These are phyloP conservation scores for Tipula lateralis DNA, from an alignment of 2,888 invertebrate species.

Conservation along the genomic window DNA sequence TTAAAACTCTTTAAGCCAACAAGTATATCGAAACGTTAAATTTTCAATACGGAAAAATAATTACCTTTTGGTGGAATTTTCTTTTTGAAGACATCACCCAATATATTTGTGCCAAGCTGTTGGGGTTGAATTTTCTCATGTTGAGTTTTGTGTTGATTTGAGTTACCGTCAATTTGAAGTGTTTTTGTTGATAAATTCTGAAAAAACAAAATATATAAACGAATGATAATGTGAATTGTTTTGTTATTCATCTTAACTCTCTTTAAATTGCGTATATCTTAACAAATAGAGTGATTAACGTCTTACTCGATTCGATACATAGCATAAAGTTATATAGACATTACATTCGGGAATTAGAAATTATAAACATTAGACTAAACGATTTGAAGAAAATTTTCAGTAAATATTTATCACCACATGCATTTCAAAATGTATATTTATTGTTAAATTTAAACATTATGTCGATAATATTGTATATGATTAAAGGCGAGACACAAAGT, in stretches of 20 bases:
- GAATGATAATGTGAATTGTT: background rate
- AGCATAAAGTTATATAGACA: too few relatives aligned
- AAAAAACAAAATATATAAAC: background rate
- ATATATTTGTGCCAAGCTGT: slow-evolving; percentile 34
- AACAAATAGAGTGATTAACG: too few relatives aligned
- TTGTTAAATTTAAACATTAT: too few relatives aligned
- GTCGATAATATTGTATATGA: too few relatives aligned
- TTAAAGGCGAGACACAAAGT: too few relatives aligned
- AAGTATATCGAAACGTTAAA: background rate
- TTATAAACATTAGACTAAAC: too few relatives aligned
- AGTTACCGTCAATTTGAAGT: background rate
- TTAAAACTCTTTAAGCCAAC: background rate
- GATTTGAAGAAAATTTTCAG: too few relatives aligned
- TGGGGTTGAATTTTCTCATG: background rate
- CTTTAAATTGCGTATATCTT: too few relatives aligned
- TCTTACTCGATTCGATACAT: too few relatives aligned
- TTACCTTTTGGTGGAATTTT: slow-evolving; percentile 30
- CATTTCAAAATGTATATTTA: too few relatives aligned
- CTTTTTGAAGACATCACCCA: slow-evolving; percentile 34
- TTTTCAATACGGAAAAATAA: background rate
- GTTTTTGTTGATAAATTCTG: slow-evolving; percentile 27
- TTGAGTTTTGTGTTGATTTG: background rate
- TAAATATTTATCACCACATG: too few relatives aligned
- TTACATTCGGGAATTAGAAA: too few relatives aligned
- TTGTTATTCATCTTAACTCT: background rate